Conservation (phyloP, 2,888 invertebrate genomes). For the Machimus rusticus region DNA sequence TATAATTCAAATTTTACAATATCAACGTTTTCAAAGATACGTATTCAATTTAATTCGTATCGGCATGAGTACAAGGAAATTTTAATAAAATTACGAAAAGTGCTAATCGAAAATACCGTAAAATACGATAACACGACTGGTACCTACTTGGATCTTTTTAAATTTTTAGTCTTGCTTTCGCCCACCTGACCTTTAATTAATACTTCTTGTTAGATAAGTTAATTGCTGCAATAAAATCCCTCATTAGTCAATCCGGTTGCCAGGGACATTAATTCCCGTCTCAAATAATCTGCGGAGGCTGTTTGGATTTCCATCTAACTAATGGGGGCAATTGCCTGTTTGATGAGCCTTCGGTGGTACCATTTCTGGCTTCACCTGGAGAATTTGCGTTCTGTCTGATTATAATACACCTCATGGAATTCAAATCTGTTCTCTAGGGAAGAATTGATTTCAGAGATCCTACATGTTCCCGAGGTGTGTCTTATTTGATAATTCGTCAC, state of each 20-base stretch:
- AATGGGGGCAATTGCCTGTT: not conserved
- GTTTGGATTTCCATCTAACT: not conserved
- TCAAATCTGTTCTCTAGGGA: not conserved
- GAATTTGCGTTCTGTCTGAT: not conserved
- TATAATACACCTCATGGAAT: not conserved
- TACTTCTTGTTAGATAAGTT: not conserved
- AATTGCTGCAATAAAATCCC: not conserved
- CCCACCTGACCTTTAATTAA: not conserved
- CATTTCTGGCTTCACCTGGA: not conserved
- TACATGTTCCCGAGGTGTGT: not conserved
- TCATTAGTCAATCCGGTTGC: not conserved
- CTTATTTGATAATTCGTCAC: not conserved
- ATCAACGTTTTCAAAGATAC: not conserved
- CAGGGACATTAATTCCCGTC: not conserved
- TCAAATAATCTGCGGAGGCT: not conserved
- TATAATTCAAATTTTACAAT: no score
- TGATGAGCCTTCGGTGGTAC: not conserved
- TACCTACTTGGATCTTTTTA: not conserved
- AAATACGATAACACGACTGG: not conserved
- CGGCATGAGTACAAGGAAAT: not conserved
- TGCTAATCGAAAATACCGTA: not conserved
- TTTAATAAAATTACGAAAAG: not conserved
- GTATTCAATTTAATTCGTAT: not conserved
- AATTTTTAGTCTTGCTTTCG: not conserved
- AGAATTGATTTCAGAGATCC: not conserved